phyloP scores from a whole-genome alignment of 2,888 invertebrate genomes.

The Folsomia manolachei region DNA sequence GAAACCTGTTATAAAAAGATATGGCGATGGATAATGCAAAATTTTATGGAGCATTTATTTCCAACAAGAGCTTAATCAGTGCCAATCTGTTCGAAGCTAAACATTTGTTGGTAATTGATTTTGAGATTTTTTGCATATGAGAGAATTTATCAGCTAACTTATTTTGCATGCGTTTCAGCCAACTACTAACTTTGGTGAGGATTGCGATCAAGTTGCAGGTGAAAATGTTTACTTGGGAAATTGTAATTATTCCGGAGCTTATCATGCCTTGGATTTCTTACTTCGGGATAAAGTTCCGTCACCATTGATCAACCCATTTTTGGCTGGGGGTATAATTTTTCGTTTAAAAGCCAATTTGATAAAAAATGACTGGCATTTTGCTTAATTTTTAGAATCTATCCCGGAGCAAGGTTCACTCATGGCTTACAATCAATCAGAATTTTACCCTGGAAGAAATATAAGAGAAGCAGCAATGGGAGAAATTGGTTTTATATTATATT shows the following conservation, averaged over 20 bases:
- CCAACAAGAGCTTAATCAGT: conserved; percentile 20
- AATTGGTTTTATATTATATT: conserved; percentile 41
- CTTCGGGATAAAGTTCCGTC: conserved; percentile 25
- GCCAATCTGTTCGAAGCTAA: conserved; percentile 28
- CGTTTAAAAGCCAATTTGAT: no score
- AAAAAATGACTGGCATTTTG: no score
- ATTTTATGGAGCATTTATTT: conserved; percentile 37
- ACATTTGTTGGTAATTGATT: conserved; percentile 46
- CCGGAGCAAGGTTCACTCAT: conserved; percentile 21
- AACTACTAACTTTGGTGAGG: conserved; percentile 37
- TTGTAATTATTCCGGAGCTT: conserved; percentile 42
- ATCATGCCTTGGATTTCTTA: conserved; percentile 33
- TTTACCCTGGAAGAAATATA: conserved; percentile 36
- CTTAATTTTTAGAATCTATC: background rate
- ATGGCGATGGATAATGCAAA: conserved; percentile 38
- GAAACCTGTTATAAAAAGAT: no score
- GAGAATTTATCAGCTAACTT: background rate
- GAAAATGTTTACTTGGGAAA: conserved; percentile 42
- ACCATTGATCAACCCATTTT: background rate
- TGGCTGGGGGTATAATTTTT: no score
- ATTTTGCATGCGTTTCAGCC: conserved; percentile 27
- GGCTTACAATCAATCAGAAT: conserved; percentile 42
- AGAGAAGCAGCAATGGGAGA: conserved; percentile 41
- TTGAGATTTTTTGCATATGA: conserved; percentile 20
- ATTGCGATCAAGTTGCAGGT: conserved; percentile 36